Evolutionary conservation across 2,888 invertebrate species (phyloP).

Genomic region (Xestia sexstrigata): DNA sequence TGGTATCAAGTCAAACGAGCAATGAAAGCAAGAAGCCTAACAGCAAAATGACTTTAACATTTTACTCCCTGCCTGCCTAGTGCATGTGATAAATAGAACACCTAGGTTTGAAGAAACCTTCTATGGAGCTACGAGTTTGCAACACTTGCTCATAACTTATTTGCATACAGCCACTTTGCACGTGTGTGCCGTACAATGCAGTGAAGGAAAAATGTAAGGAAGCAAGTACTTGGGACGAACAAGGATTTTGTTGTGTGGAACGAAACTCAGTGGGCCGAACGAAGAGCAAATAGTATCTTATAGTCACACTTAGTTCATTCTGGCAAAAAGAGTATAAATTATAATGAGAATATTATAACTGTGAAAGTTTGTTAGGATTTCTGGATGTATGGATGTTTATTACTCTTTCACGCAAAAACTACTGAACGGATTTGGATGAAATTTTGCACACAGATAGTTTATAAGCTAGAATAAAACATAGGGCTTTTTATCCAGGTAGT

Average conservation of each 20-base stretch:
- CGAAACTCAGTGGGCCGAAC: no score
- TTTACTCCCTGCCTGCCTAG: not conserved
- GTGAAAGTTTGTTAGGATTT: no score
- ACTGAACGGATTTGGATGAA: no score
- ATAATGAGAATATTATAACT: no score
- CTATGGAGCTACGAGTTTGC: slow-evolving; percentile 1
- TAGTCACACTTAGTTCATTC: not conserved
- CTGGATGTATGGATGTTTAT: no score
- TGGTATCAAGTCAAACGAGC: not conserved
- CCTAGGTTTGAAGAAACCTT: slow-evolving; percentile 14
- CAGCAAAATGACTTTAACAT: slow-evolving; percentile 15
- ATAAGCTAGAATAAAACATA: no score
- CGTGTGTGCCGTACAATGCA: slow-evolving; percentile 7
- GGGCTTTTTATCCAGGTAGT: no score
- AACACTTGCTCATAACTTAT: slow-evolving; percentile 29
- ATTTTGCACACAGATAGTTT: no score
- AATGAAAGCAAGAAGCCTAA: not conserved
- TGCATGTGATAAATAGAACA: slow-evolving; percentile 27
- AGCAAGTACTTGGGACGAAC: not conserved
- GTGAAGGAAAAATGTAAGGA: not conserved
- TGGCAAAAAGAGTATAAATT: not conserved
- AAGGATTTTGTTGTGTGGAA: no score
- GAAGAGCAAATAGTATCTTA: no score
- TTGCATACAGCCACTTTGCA: slow-evolving; percentile 15
- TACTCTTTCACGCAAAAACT: no score